Base-by-base conservation (phyloP, 30 jellyfish, hydroid and myxozoan species). In the Aurelia sp. region DNA sequence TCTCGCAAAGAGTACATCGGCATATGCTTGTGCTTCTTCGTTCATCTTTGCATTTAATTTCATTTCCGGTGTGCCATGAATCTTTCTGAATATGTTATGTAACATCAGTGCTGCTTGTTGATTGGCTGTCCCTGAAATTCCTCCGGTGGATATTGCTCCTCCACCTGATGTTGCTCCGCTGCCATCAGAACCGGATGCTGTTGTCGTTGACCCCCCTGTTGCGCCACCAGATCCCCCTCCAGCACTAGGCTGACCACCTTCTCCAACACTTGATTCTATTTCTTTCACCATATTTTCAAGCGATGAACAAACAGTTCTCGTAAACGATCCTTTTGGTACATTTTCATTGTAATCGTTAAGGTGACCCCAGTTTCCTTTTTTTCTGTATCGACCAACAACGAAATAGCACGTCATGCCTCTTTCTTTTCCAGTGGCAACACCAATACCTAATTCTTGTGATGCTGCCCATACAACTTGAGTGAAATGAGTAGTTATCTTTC, bases 401-500 rank as follows among this genome's bases (percentile, higher is more conserved):
- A 85, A 95, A 4, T 96, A 89, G 73, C 99, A 95, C 17, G 23
- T 27, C 93, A 78, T 70, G 48, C 96, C 97, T 35, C 79, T 78
- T 40, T 76, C 76, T 41, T 85, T 67, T 12, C 84, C 93, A n/a
- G 64, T 48, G 12, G 96, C 97, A 55, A 47, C 86, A 6, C 99
- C 99, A 48, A 95, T 79, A 15, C 99, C 99, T 50, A 95, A 96
- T 22, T 18, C 78, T 5, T 84, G 75, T 55, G 93, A 78, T 22
- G 84, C 91, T 86, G 86, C 90, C 99, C 99, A 95, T 4, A 95
- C 97, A 5, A 95, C 97, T 89, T 95, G 96, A 2, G 94, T 79
- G 64, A 84, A 90, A 35, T 83, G 97, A 62, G 95, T 93, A 20
- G 98, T 89, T 37, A 37, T 37, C 48, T 37, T 37, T 37, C 48